Base-by-base conservation (phyloP, 1,140 invertebrate species). In the Rhopalosiphum maidis region DNA sequence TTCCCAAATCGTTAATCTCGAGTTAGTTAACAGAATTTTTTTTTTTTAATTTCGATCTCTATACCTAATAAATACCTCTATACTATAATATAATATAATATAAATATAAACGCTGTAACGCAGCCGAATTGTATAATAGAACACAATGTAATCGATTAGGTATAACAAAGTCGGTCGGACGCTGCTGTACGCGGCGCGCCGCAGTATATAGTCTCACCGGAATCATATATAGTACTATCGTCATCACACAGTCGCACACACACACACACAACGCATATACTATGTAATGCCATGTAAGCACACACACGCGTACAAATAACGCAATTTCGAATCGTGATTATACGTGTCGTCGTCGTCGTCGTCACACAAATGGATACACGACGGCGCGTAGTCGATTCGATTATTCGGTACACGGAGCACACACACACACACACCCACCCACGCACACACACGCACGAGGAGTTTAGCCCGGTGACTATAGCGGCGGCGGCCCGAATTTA, bases 401-500 rank as follows among this genome's bases (percentile, higher is more conserved):
- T 90, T 90, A 90, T 55, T 41, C 51, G 51, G 51, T 55, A 60
- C 88, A 90, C 54, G 54, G 25, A 90, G 21, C 87, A 90, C 51
- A 88, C 21, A 60, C 88, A 30, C 30, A 51, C 82, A 41, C 37
- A 43, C n/a, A 30, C 68, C 35, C 35, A 41, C n/a, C 43, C 35
- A 37, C n/a, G 43, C 41, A 46, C 43, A 41, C 85, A 18, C 25
- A 86, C 85, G 43, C 85, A 86, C 85, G 41, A 86, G 87, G 48
- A 89, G 87, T 89, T 60, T 90, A 60, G 51, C 88, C 88, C 88
- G 88, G 88, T 90, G 88, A 90, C 88, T 90, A 89, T 88, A 60
- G 51, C 54, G 37, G 87, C 35, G 54, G 51, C 43, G 37, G 88
- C 35, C 35, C 60, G 30, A 41, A 90, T 90, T 90, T 60, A 60